Evolutionary conservation across 92 coral and sea anemone genomes (phyloP).

Genomic region (Parazoanthus atlanticus): DNA sequence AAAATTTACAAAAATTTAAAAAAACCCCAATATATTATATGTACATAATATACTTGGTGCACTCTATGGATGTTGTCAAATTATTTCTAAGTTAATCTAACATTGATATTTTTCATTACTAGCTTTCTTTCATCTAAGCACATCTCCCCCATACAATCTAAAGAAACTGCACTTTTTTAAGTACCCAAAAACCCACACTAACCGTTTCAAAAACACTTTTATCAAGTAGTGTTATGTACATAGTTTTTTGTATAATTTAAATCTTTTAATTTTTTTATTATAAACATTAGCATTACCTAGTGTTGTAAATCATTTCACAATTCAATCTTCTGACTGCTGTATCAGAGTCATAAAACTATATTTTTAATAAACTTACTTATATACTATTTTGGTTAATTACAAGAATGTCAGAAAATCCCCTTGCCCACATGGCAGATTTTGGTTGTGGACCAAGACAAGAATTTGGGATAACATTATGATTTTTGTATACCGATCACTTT

Average conservation of each 20-base stretch:
- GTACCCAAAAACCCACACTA: background rate
- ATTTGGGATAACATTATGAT: conserved; percentile 7
- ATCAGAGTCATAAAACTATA: too few species aligned
- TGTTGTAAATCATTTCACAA: conserved; percentile 11
- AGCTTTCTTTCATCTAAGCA: conserved; percentile 14
- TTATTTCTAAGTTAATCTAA: background rate
- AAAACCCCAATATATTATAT: background rate
- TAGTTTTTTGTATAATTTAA: background rate
- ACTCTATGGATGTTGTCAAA: conserved; percentile 9
- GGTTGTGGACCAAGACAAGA: conserved; percentile 19
- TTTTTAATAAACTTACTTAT: conserved; percentile 7
- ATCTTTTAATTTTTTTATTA: background rate
- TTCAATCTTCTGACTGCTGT: conserved; percentile 13
- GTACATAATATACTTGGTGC: conserved; percentile 16
- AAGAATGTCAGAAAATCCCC: conserved; percentile 11
- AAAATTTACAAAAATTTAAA: background rate
- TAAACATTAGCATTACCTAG: conserved; percentile 12
- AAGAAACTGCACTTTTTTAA: conserved; percentile 8
- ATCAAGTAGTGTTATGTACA: background rate
- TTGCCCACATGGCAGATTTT: too few species aligned
- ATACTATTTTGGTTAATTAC: background rate
- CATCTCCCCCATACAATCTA: background rate
- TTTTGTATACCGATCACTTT: too few species aligned
- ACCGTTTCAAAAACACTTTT: too few species aligned
- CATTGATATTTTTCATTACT: conserved; percentile 9